Evolutionary conservation across 2,797 vertebrate species (phyloP).

Genomic region (Cossypha niveicapilla): DNA sequence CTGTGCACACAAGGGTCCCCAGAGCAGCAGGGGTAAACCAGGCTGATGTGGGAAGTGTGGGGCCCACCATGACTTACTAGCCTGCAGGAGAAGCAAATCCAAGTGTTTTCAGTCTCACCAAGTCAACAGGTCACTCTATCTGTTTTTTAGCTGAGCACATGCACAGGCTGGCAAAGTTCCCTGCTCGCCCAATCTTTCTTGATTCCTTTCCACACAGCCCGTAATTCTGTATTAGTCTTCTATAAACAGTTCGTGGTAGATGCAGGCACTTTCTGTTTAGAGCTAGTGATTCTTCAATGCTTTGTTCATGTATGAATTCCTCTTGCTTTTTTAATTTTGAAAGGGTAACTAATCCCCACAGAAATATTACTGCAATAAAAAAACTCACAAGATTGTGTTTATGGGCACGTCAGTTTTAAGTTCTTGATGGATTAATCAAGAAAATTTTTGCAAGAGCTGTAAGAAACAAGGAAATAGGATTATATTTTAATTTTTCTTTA

Average conservation of each 20-base stretch:
- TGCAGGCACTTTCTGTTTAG: not conserved
- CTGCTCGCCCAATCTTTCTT: not conserved
- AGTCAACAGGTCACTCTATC: not conserved
- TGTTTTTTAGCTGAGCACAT: not conserved
- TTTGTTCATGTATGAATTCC: not conserved
- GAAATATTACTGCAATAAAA: conserved; percentile 31
- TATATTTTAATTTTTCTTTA: conserved; percentile 12
- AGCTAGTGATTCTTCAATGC: not conserved
- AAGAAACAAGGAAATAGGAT: conserved; percentile 35
- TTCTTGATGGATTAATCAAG: conserved; percentile 24
- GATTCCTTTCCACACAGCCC: not conserved
- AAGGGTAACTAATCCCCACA: not conserved
- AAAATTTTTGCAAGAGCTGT: conserved; percentile 18
- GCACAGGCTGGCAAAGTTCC: not conserved
- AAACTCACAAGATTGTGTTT: not conserved
- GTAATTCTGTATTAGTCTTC: not conserved
- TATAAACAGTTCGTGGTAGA: not conserved
- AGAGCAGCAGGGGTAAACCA: not conserved
- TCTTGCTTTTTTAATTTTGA: not conserved
- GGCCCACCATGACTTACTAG: not conserved
- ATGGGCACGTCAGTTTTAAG: not conserved
- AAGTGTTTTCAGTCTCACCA: not conserved
- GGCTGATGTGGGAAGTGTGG: not conserved
- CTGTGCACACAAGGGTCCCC: accelerated
- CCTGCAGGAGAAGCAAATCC: not conserved